These are phyloP conservation scores for Anhinga rufa DNA, from an alignment of 2,113 vertebrate genomes.

Conservation along the genomic window DNA sequence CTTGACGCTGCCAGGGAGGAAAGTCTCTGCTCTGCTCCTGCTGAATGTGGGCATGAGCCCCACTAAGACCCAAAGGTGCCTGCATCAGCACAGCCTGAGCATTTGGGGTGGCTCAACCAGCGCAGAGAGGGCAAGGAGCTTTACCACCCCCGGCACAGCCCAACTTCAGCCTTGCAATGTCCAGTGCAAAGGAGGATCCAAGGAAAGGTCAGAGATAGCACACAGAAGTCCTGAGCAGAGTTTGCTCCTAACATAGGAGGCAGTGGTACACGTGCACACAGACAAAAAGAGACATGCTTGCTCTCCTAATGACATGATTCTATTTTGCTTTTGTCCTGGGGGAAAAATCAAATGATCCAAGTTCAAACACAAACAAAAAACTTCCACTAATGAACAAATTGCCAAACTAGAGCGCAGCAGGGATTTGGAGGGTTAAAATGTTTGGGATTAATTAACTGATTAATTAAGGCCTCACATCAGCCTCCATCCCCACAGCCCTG, in stretches of 20 bases:
- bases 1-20: background rate
- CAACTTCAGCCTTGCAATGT: background rate
- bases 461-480: conserved; percentile 57
- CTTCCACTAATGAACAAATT: background rate
- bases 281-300: background rate
- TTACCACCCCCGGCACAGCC: background rate
- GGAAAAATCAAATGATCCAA: background rate
- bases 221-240: background rate
- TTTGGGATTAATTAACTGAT: conserved; percentile 65
- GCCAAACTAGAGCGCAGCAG: background rate
- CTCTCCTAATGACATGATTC: background rate
- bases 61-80: background rate
- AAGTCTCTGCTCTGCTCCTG: background rate
- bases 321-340: background rate
- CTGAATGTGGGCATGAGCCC: background rate
- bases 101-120: background rate
- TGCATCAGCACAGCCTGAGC: background rate
- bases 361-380: background rate
- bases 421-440: conserved; percentile 57
- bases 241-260: background rate
- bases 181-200: background rate
- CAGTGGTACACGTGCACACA: background rate
- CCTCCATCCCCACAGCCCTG: background rate
- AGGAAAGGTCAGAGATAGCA: background rate
- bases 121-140: background rate